These are phyloP conservation scores for Conistra vaccinii DNA, from an alignment of 2,888 invertebrate genomes.

Conservation along the genomic window DNA sequence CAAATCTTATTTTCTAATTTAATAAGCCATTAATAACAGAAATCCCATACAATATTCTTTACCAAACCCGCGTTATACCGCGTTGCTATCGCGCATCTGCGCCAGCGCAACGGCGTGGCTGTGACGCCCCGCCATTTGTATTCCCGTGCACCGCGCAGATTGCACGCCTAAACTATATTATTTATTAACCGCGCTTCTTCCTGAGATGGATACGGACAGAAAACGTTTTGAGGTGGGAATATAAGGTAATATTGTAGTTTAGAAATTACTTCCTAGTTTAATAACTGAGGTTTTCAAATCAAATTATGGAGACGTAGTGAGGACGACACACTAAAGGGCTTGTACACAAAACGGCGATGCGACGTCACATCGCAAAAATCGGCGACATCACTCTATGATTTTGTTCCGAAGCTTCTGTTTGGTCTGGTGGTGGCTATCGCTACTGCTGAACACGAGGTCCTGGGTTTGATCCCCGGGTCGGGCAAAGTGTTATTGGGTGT, in stretches of 20 bases:
- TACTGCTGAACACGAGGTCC: too few species aligned
- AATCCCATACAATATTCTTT: slow-evolving; percentile 42
- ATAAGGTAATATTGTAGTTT: slow-evolving; percentile 2
- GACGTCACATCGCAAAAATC: too few species aligned
- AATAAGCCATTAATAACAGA: slow-evolving; percentile 60
- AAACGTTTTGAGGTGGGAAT: slow-evolving; percentile 25
- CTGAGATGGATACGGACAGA: slow-evolving; percentile 37
- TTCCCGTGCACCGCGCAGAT: slow-evolving; percentile 62
- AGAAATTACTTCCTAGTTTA: slow-evolving; percentile 10
- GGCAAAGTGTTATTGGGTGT: too few species aligned
- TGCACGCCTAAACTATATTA: slow-evolving; percentile 63
- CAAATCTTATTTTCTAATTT: slow-evolving; percentile 50
- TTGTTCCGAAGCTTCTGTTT: too few species aligned
- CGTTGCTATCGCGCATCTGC: slow-evolving; percentile 71
- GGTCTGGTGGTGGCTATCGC: too few species aligned
- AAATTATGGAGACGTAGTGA: background rate
- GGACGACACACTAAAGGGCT: background rate
- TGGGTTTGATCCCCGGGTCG: too few species aligned
- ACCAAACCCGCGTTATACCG: slow-evolving; percentile 30
- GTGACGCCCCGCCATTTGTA: slow-evolving; percentile 76
- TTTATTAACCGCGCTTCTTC: slow-evolving; percentile 65
- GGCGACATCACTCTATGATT: too few species aligned
- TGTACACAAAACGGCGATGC: too few species aligned
- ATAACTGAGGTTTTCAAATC: background rate
- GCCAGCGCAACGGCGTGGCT: slow-evolving; percentile 59